Base-by-base conservation (phyloP, 2,113 vertebrate species). In the Tachuris rubrigastra region DNA sequence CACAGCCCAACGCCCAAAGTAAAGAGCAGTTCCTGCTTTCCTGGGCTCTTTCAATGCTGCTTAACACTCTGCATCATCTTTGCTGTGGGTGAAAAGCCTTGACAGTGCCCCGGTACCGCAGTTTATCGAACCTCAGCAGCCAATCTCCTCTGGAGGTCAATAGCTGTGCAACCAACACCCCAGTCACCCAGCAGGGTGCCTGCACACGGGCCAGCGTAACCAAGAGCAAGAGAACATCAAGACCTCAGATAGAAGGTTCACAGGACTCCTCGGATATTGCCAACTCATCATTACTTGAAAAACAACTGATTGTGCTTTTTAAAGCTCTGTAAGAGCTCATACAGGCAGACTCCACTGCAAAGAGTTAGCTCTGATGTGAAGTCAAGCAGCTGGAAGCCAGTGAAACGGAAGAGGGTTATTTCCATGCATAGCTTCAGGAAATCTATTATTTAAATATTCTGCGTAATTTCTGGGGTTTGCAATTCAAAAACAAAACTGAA, bases 401-500 rank as follows among this genome's bases (percentile, higher is more conserved):
- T 49, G 53, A 85, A 93, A 82, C 16, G 8, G 49, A 87, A 89
- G 37, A 5, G 0, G 11, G 35, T 42, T 81, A 56, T 33, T 83
- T 77, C 49, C 75, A 86, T 0, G 2, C 35, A 63, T 30, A 58
- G 59, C 59, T 83, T 91, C 56, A 88, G 14, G 33, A 91, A 80
- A 88, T 37, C 14, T 63, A 39, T 74, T 96, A 73, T 84, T 93
- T 71, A 82, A 91, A 93, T 60, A 90, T 56, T 92, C 75, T 77
- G 71, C 50, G 27, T 47, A 31, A 88, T 78, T 93, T 68, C 50
- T 77, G 5, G 10, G 8, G 59, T 66, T 94, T 81, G 42, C 39
- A 63, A 68, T 86, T 94, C 42, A 85, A 86, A 96, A 91, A 53
- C 24, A 87, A 80, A 94, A 67, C 9, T 0, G 0, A 67, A 76